Conservation (phyloP, 53 echinoderm and acorn worm genomes). For the Antedon mediterranea region DNA sequence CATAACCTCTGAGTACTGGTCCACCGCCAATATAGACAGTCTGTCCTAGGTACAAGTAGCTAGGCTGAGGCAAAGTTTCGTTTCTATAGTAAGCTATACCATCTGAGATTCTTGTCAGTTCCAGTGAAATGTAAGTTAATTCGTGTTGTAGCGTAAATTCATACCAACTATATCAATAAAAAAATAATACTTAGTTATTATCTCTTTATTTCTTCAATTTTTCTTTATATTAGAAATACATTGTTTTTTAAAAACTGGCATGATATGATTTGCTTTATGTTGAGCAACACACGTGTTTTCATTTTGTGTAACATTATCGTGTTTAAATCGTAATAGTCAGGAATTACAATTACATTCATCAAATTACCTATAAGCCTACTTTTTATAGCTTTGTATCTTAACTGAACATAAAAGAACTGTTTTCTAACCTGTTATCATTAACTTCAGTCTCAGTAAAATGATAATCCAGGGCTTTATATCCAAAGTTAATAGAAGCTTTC, state of each 20-base stretch:
- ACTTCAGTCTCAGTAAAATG: not conserved
- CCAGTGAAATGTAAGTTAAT: not conserved
- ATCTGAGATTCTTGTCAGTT: not conserved
- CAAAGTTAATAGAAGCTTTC: not conserved
- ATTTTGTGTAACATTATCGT: no score
- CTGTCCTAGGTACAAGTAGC: not conserved
- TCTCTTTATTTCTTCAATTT: no score
- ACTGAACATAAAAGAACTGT: no score
- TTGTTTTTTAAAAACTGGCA: no score
- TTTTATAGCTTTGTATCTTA: no score
- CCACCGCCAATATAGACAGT: conserved; percentile 38
- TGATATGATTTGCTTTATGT: no score
- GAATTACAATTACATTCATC: no score
- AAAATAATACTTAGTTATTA: no score
- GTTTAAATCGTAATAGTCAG: no score
- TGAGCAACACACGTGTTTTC: no score
- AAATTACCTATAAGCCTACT: no score
- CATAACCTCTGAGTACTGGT: conserved; percentile 25
- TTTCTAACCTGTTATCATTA: conserved; percentile 53
- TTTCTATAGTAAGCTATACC: not conserved
- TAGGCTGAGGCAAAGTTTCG: not conserved
- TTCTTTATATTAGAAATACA: no score
- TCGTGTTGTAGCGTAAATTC: not conserved
- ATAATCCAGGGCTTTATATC: not conserved
- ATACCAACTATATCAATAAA: not conserved